Percentiles rank a stretch among this genome's conserved stretches.
phyloP scores from a whole-genome alignment of 1,140 invertebrate species.

The Leptopilina boulardi region DNA sequence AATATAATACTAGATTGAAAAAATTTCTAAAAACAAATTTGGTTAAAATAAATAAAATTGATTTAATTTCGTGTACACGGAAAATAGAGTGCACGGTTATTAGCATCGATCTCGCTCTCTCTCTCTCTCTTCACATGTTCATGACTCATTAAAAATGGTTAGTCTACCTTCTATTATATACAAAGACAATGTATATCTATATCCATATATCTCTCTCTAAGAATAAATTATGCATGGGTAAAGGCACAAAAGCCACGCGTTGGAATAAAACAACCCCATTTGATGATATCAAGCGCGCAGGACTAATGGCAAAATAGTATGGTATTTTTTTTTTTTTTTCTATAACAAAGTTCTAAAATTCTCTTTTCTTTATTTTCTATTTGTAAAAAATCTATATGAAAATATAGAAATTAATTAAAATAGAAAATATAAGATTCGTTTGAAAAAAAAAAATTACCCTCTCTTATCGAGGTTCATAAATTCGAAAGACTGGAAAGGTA shows the following conservation, averaged over 20 bases:
- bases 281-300: slow-evolving; percentile 30
- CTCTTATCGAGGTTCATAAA: background rate
- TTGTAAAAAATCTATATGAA: no score
- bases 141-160: slow-evolving; percentile 32
- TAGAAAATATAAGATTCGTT: no score
- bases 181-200: slow-evolving; percentile 24
- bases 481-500: background rate
- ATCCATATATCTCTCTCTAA: slow-evolving; percentile 19
- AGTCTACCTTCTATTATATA: slow-evolving; percentile 5
- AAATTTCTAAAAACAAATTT: background rate
- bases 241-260: slow-evolving; percentile 20
- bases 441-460: background rate
- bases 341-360: background rate
- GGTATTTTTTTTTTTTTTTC: background rate
- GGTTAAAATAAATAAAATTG: no score
- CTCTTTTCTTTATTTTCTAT: no score
- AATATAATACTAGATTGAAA: background rate
- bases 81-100: background rate
- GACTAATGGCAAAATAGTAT: slow-evolving; percentile 10
- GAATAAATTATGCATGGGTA: slow-evolving; percentile 30
- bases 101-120: background rate
- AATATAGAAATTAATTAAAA: no score
- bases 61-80: no score
- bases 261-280: slow-evolving; percentile 26
- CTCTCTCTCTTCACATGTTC: slow-evolving; percentile 8